phyloP scores from a whole-genome alignment of 2,113 vertebrate genomes.

The Cyanoramphus novaezelandiae region DNA sequence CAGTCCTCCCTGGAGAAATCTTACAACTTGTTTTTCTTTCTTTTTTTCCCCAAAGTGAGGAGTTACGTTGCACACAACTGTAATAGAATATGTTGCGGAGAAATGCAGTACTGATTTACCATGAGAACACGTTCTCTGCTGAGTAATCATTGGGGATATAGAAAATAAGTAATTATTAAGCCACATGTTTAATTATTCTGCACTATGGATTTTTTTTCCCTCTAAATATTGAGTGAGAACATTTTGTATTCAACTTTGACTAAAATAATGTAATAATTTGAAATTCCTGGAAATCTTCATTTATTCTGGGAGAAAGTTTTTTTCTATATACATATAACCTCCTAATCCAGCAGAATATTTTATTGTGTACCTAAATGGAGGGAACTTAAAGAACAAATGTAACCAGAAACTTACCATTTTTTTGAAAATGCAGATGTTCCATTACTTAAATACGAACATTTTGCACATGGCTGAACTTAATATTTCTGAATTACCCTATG shows the following conservation, averaged over 20 bases:
- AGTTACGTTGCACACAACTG: not conserved
- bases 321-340: fast-evolving
- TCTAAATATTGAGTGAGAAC: not conserved
- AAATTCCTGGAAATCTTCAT: not conserved
- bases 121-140: not conserved
- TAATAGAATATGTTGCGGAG: not conserved
- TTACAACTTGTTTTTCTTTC: not conserved
- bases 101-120: not conserved
- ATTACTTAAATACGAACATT: not conserved
- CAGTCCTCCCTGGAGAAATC: not conserved
- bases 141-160: not conserved
- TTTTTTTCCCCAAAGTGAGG: not conserved
- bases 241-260: not conserved
- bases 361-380: not conserved
- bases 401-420: not conserved
- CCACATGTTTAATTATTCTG: not conserved
- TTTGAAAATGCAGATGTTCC: not conserved
- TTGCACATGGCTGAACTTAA: not conserved
- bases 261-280: not conserved
- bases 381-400: not conserved
- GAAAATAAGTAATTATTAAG: not conserved
- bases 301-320: not conserved
- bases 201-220: not conserved
- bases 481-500: not conserved
- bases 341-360: not conserved